Base-by-base conservation (phyloP, 2,113 vertebrate species). In the Tachysurus fulvidraco region DNA sequence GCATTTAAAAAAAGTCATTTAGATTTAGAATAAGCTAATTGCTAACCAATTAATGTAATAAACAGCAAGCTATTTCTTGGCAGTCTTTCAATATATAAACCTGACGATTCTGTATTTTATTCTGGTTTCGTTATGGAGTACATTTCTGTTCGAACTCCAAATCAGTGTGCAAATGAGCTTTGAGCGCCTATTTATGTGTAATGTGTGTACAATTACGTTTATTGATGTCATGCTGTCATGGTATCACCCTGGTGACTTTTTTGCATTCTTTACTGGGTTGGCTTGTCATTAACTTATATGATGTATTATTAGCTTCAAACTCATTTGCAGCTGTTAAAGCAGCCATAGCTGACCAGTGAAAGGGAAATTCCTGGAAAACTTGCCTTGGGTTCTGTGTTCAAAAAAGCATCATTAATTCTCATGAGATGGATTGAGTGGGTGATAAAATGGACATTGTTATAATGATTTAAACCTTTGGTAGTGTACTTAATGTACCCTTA, bases 221-320 rank as follows among this genome's bases (percentile, higher is more conserved):
- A 87, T 4, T 57, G 50, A 57, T 83, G 54, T 30, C 69, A 17
- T 83, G 71, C 86, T 65, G 69, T 83, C 77, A 77, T 81, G 71
- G 30, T 86, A 89, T 52, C 81, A 81, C 57, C 55, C 86, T 69
- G 28, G 28, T 19, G 46, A 41, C 71, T 78, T 78, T 77, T 87
- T 81, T 59, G 59, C 71, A 83, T 65, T 77, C 69, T 65, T 76
- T 77, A 69, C 69, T 54, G 30, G 44, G 5, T 83, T 71, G 80
- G 83, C 59, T 85, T 78, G 81, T 87, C 46, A 87, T 83, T 87
- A 87, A 87, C 86, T 83, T 52, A 12, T 62, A 74, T 74, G 79
- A 62, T 64, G 30, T 54, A 82, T 46, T 54, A 52, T 30, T 86
- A 30, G 41, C 13, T 64, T 46, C 23, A 78, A 73, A 36, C 30